phyloP scores from a whole-genome alignment of 2,888 invertebrate species.

The Brachylomia viminalis region DNA sequence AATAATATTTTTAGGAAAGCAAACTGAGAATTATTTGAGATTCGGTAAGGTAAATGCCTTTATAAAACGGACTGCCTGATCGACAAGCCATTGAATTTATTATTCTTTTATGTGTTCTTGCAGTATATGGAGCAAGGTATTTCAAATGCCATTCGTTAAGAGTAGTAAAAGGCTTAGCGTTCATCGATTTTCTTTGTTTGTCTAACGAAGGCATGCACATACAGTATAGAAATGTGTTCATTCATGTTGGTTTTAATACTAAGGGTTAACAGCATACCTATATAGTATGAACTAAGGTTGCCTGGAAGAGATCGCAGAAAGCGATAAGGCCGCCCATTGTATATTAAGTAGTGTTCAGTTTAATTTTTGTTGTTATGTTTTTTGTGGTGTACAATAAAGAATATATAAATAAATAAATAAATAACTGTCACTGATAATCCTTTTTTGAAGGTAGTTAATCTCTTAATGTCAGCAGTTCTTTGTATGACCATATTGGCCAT shows the following conservation, averaged over 20 bases:
- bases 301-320: no score
- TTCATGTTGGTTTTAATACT: neutral
- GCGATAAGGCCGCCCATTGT: no score
- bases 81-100: conserved; percentile 10
- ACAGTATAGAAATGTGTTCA: neutral
- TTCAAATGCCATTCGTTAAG: conserved; percentile 5
- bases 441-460: no score
- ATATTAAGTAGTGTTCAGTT: no score
- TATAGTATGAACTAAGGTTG: no score
- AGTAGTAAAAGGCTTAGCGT: conserved; percentile 5
- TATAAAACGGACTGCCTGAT: conserved; percentile 8
- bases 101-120: conserved; percentile 31
- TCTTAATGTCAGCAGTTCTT: neutral
- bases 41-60: neutral
- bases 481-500: no score
- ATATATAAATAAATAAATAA: no score
- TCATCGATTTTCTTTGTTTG: conserved; percentile 23
- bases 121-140: neutral
- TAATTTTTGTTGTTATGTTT: no score
- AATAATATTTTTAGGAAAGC: neutral
- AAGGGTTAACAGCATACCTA: no score
- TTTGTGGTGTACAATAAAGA: no score
- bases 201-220: neutral
- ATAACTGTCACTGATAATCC: no score
- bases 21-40: neutral